Percentiles rank a stretch among this genome's conserved stretches.
Evolutionary conservation across 2,113 vertebrate genomes (phyloP).

Genomic region (Xenopus tropicalis): DNA sequence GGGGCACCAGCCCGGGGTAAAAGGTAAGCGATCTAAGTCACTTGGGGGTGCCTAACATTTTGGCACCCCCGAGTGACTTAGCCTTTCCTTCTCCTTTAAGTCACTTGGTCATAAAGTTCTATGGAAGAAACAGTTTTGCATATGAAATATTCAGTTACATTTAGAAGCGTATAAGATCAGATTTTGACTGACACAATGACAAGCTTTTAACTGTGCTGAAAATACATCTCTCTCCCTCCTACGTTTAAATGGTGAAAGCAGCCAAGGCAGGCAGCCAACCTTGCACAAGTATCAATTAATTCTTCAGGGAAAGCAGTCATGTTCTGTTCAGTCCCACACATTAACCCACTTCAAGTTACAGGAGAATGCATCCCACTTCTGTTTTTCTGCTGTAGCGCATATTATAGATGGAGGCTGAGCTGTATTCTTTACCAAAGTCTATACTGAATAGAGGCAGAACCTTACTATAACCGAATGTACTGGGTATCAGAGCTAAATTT

Average conservation of each 20-base stretch:
- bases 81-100: too few species aligned
- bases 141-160: neutral
- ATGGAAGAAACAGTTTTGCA: slow-evolving; percentile 12
- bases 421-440: too few species aligned
- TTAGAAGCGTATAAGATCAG: slow-evolving; percentile 16
- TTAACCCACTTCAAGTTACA: slow-evolving; percentile 10
- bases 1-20: too few species aligned
- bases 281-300: slow-evolving; percentile 36
- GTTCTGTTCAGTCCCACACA: slow-evolving; percentile 32
- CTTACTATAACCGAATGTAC: too few species aligned
- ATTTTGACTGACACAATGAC: slow-evolving; percentile 36
- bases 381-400: neutral
- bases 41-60: too few species aligned
- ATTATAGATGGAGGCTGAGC: neutral
- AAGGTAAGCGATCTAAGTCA: too few species aligned
- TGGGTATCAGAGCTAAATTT: too few species aligned
- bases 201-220: slow-evolving; percentile 36
- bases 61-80: too few species aligned
- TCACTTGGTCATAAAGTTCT: too few species aligned
- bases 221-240: slow-evolving; percentile 24
- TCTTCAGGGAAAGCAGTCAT: slow-evolving; percentile 20
- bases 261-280: slow-evolving; percentile 37
- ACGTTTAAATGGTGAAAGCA: slow-evolving; percentile 13
- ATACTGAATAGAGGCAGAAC: too few species aligned
- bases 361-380: neutral